Base-by-base conservation (phyloP, 2,888 invertebrate genomes). In the Spodoptera littoralis region DNA sequence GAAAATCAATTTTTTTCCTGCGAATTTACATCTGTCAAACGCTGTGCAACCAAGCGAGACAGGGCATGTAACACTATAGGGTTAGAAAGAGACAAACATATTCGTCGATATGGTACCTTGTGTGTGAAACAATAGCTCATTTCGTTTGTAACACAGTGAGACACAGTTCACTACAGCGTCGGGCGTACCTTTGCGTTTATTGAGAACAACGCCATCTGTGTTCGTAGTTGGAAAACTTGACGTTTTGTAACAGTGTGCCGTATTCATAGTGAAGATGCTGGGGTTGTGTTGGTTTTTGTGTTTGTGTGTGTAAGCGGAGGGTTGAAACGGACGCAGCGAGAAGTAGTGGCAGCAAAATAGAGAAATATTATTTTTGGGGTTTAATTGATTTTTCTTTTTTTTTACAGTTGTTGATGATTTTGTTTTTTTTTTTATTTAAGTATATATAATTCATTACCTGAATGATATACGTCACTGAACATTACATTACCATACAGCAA, bases 261-360 rank as follows among this genome's bases (percentile, higher is more conserved):
- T 72, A 59, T 76, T 50, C 71, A 78, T 55, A 66, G 55, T 49
- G 42, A 49, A n/a, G 49, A 45, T 47, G 30, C 52, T 68, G 66
- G 72, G 60, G 73, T 50, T 57, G 70, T 78, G 67, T 78, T 74
- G 60, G 67, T n/a, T 74, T 65, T 65, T 77, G 27, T 27, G 48
- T 11, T 5, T 65, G 83, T 86, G 84, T 83, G 80, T 12, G 81
- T 80, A 63, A 51, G 62, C 67, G 81, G 90, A 92, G 92, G 93
- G 92, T 90, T 89, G 90, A 88, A 89, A 85, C 90, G 88, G 84
- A 89, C 90, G 91, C 88, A 87, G 88, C 69, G 74, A 73, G 68
- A 41, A 55, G 86, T 88, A 92, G 49, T 41, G 87, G 76, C 11
- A 30, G 86, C 85, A 90, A 70, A 86, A 79, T 12, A 57, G 61